Evolutionary conservation across 2,888 invertebrate genomes (phyloP).

Genomic region (Amphimallon solstitiale): DNA sequence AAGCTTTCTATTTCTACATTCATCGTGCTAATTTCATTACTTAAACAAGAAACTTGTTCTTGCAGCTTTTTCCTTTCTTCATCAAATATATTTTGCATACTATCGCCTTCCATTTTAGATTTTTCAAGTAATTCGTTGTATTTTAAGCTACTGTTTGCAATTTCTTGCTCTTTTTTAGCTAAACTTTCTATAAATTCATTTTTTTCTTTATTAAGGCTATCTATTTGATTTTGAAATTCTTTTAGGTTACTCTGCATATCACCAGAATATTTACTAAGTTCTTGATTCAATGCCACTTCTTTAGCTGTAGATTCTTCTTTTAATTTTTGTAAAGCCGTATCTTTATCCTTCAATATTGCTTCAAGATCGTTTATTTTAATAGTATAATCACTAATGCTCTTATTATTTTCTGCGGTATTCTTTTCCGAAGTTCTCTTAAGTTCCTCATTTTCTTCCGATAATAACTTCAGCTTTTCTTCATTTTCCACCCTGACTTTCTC

Average conservation of each 20-base stretch:
- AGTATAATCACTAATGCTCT: conserved; percentile 59
- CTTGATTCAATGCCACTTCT: conserved; percentile 34
- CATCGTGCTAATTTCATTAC: conserved; percentile 42
- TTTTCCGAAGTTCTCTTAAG: conserved; percentile 39
- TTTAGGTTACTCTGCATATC: conserved; percentile 26
- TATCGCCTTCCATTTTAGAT: not conserved
- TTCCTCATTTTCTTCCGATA: conserved; percentile 37
- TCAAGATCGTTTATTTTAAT: conserved; percentile 61
- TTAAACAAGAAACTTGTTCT: conserved; percentile 19
- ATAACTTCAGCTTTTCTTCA: conserved; percentile 33
- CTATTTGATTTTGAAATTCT: conserved; percentile 35
- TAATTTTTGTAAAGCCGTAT: conserved; percentile 26
- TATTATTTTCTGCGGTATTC: conserved; percentile 35
- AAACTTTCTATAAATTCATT: conserved; percentile 28
- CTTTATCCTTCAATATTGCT: conserved; percentile 16
- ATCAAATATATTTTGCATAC: not conserved
- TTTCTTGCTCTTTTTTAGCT: conserved; percentile 28
- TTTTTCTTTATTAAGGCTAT: conserved; percentile 36
- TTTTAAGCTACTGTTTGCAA: conserved; percentile 1
- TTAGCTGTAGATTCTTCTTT: conserved; percentile 34
- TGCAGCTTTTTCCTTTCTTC: conserved; percentile 37
- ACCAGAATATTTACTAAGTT: conserved; percentile 32
- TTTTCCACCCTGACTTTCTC: not conserved
- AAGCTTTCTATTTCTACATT: conserved; percentile 47
- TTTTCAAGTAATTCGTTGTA: conserved; percentile 5